Conservation (phyloP, 2,888 invertebrate species). For the Lamproptera curius region DNA sequence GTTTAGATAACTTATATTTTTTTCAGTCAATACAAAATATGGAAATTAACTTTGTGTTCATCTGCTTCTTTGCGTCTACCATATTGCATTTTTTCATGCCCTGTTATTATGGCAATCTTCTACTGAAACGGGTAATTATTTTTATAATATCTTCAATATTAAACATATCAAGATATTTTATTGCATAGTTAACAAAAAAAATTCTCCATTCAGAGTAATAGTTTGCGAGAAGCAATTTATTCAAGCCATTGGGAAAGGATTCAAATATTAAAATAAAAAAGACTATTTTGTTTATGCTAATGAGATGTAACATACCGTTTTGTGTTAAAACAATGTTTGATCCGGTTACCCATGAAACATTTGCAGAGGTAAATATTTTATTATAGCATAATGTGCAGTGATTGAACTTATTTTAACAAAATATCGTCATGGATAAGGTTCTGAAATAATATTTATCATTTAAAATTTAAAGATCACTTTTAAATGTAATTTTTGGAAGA, state of each 20-base stretch:
- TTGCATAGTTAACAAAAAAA: too few relatives aligned
- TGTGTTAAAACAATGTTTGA: conserved; percentile 52
- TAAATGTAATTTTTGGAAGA: too few relatives aligned
- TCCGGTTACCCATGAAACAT: conserved; percentile 50
- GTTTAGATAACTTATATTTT: conserved; percentile 8
- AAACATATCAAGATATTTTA: neutral
- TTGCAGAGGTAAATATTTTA: conserved; percentile 53
- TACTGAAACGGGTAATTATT: conserved; percentile 49
- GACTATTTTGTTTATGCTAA: conserved; percentile 53
- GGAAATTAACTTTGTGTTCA: conserved; percentile 47
- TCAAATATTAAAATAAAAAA: conserved; percentile 36
- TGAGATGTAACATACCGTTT: conserved; percentile 45
- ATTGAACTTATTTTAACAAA: too few relatives aligned
- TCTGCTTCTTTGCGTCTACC: conserved; percentile 39
- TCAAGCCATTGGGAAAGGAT: conserved; percentile 54
- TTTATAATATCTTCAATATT: conserved; percentile 3
- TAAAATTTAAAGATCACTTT: too few relatives aligned
- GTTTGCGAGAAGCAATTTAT: conserved; percentile 49
- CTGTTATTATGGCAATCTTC: conserved; percentile 55
- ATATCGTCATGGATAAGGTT: too few relatives aligned
- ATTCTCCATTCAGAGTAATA: too few relatives aligned
- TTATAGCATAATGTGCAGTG: too few relatives aligned
- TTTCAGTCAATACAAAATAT: conserved; percentile 41
- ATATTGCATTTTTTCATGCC: conserved; percentile 51
- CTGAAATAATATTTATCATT: too few relatives aligned